Conservation (phyloP, 2,113 vertebrate species). For the Solea senegalensis region DNA sequence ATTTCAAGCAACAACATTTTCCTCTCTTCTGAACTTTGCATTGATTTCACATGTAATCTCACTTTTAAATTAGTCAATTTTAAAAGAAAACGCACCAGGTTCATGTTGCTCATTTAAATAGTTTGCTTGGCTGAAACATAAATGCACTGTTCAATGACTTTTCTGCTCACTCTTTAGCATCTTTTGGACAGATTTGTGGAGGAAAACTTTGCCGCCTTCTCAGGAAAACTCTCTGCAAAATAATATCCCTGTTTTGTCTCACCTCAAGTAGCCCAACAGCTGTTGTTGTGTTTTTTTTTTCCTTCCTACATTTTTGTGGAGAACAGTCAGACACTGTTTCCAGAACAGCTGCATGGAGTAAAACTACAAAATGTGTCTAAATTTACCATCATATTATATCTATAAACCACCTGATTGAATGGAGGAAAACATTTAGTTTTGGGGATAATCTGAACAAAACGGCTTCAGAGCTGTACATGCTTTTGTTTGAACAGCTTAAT, state of each 20-base stretch:
- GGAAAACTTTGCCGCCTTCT: background rate
- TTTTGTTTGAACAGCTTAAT: constrained; percentile 52
- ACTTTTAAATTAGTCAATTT: too few relatives aligned
- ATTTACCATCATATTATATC: background rate
- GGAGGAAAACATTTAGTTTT: background rate
- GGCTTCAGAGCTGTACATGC: background rate
- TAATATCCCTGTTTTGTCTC: constrained; percentile 11
- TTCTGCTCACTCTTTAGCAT: background rate
- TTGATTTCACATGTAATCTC: too few relatives aligned
- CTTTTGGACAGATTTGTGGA: background rate
- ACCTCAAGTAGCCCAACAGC: constrained; percentile 1
- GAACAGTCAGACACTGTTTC: background rate
- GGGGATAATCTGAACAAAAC: background rate
- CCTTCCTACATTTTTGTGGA: constrained; percentile 7
- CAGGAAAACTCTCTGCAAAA: constrained; percentile 5
- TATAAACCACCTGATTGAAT: background rate
- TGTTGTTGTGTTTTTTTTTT: constrained; percentile 6
- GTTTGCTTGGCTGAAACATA: too few relatives aligned
- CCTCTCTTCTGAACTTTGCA: too few relatives aligned
- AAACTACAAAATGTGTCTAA: background rate
- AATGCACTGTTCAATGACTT: too few relatives aligned
- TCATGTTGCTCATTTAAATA: too few relatives aligned
- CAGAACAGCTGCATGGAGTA: background rate
- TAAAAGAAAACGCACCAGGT: too few relatives aligned
- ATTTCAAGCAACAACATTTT: too few relatives aligned